Evolutionary conservation across 1,140 invertebrate genomes (phyloP), one percentile per base, ranked within the genome.

Genomic region (Bombus balteatus): DNA sequence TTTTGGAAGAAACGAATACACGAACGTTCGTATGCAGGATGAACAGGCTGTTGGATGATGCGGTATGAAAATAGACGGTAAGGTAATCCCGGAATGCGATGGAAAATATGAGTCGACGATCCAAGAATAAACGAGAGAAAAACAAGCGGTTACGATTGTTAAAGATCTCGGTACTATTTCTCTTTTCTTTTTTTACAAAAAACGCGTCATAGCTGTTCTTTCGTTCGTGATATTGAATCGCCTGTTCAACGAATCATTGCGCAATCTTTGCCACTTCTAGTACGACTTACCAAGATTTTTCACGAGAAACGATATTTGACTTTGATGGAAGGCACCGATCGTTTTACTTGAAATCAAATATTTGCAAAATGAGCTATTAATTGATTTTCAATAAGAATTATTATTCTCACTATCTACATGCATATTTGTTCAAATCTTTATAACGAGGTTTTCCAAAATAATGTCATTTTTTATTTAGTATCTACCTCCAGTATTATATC

Each of bases 111-210:
- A 95, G 89, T 93, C 88, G 89, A 77, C 86, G 84, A 84, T 89
- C 92, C 92, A 93, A 93, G 93, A 94, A 95, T 95, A 94, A 92
- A 91, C 86, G 86, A 81, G 91, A 92, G 87, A 91, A 93, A 91
- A 94, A 93, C 92, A 91, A 89, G 79, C 81, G 81, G 57, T 41
- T n/a, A 0, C 59, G 81, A 87, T 87, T 87, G 75, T 87, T 84
- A 57, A 87, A 87, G 66, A 62, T 83, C 74, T 68, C n/a, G 28
- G 13, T 66, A 73, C 39, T 41, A 66, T 86, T 76, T 71, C 47
- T 83, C 22, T 65, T 65, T 66, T 57, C 43, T 65, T 71, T 86
- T 83, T 74, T 73, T 68, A 39, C n/a, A 68, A 76, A 47, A 84
- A 59, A 3, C 43, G 65, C 85, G 72, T 83, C 80, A 83, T 70